A percentile compares a stretch with the other conserved stretches of the same genome.
Conservation (phyloP, 2,113 vertebrate species). For the Manacus vitellinus region DNA sequence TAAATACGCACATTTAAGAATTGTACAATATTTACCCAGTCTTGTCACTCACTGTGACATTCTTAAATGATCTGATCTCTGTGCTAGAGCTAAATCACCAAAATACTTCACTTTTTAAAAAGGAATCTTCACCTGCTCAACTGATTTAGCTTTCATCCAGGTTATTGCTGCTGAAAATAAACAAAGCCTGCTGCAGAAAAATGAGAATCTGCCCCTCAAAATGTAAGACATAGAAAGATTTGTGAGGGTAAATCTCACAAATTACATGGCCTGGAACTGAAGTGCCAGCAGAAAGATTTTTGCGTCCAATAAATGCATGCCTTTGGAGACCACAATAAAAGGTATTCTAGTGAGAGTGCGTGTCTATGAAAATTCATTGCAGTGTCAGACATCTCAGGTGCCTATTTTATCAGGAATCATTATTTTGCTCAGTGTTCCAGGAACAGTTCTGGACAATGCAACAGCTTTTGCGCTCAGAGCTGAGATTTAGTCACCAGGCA, state of each 20-base stretch:
- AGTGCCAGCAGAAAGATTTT: neutral
- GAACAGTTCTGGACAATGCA: conserved; percentile 23
- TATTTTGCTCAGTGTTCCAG: conserved; percentile 32
- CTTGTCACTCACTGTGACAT: neutral
- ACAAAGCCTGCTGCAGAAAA: neutral
- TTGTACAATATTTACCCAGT: neutral
- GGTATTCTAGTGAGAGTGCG: neutral
- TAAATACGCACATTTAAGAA: neutral
- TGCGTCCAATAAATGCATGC: neutral
- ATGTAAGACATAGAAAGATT: neutral
- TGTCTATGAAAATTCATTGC: conserved; percentile 23
- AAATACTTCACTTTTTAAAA: neutral
- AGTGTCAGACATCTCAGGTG: neutral
- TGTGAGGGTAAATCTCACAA: neutral
- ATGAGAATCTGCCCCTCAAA: neutral
- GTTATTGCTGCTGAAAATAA: neutral
- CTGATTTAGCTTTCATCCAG: neutral
- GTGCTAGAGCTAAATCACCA: neutral
- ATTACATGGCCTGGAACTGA: neutral
- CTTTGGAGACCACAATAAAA: neutral
- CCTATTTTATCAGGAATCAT: conserved; percentile 17
- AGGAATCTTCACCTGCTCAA: neutral
- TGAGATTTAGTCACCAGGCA: neutral
- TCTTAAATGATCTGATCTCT: neutral
- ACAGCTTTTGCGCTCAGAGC: neutral